Conservation (phyloP, 2,888 invertebrate genomes). For the Sarcophaga carnaria region DNA sequence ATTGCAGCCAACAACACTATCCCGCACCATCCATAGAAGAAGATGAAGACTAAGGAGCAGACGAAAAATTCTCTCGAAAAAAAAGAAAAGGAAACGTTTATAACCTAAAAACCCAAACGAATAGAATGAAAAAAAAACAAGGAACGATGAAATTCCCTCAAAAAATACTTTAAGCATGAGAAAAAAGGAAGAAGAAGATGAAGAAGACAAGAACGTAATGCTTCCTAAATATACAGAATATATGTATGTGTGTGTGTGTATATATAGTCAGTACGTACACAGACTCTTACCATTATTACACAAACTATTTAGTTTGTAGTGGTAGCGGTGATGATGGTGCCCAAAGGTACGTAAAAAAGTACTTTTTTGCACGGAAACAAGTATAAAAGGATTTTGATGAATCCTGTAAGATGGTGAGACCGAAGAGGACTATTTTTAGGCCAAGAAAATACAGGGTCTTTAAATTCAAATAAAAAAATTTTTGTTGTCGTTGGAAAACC, state of each 20-base stretch:
- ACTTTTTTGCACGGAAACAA: not conserved
- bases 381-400: too few relatives aligned
- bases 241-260: not conserved
- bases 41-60: constrained; percentile 33
- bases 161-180: constrained; percentile 40
- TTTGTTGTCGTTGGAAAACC: too few relatives aligned
- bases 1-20: constrained; percentile 17
- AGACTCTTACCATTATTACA: constrained; percentile 45
- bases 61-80: constrained; percentile 59
- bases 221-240: constrained; percentile 47
- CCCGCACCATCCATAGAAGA: not conserved
- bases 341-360: not conserved
- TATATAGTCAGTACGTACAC: constrained; percentile 33
- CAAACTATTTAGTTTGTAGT: not conserved
- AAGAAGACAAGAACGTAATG: constrained; percentile 43
- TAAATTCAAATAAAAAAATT: too few relatives aligned
- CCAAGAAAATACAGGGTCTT: too few relatives aligned
- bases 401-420: too few relatives aligned
- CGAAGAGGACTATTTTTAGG: too few relatives aligned
- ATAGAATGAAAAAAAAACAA: constrained; percentile 33
- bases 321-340: not conserved
- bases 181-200: constrained; percentile 10
- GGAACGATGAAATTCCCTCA: constrained; percentile 51
- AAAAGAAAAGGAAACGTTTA: not conserved
- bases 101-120: constrained; percentile 66